Evolutionary conservation across 2,888 invertebrate species (phyloP), one percentile per base, ranked within the genome.

Genomic region (Melieria picta): DNA sequence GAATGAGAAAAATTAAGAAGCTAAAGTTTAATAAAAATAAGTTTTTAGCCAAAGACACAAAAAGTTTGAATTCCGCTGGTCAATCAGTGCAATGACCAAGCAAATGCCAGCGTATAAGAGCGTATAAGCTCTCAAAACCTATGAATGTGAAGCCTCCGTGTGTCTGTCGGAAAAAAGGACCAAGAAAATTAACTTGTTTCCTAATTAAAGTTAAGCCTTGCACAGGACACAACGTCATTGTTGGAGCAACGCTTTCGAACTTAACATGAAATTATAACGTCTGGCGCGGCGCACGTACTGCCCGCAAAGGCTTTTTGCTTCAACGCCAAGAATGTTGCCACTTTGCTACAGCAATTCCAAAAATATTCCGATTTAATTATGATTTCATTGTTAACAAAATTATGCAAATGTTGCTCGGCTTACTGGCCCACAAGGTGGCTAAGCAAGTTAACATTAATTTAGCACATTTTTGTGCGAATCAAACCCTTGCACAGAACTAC

Each of bases 131-230:
- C 55, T 11, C 55, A 55, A 10, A 11, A 55, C 55, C 10, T 69
- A 57, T 16, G 64, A 69, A 69, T 69, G 57, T 69, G 30, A 56
- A 45, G 46, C 30, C 57, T 42, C n/a, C 30, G 30, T 30, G 30
- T 30, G 10, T 9, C 61, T 43, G 46, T 48, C 42, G 47, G 48
- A 50, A 65, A 16, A 70, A 65, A 58, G 64, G 50, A 65, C 62
- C 61, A 70, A 65, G 70, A 65, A 66, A 68, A 64, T 72, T 58
- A 68, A 72, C 64, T 84, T 83, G 81, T 75, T 77, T 79, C 79
- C 80, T 83, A 85, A 85, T 85, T 85, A 84, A 84, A 83, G 85
- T 84, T 83, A 85, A 85, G 84, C 85, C 83, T 76, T 72, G 62
- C 65, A 13, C 69, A 48, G 47, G 3, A 7, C n/a, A 7, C 62